Base-by-base conservation (phyloP, 2,113 vertebrate genomes). In the Melanerpes formicivorus region DNA sequence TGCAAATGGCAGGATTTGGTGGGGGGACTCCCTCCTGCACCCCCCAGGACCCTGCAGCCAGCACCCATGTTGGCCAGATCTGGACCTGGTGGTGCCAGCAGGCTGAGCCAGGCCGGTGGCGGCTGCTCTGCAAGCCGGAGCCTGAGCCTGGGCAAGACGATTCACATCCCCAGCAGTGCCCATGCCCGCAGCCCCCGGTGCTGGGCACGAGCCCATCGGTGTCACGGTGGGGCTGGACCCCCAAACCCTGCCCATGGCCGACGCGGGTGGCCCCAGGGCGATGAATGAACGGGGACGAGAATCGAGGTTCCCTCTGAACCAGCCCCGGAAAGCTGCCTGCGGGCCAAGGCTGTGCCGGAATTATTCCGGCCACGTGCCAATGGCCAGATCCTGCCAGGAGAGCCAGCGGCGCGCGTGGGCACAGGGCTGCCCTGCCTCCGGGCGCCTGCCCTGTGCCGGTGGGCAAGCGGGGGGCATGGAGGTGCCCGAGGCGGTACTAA, bases 351-450 rank as follows among this genome's bases (percentile, higher is more conserved):
- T 93, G 87, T 78, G 74, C 95, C 30, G n/a, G 80, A 93, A 95
- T 87, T 71, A 95, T 93, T 88, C 87, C 92, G 74, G 92, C 93
- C 95, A 75, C 81, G 84, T 88, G 95, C 95, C 95, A 93, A 12
- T 18, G 93, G 91, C 80, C 73, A n/a, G 70, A 88, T 93, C 84
- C 87, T 95, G 93, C 95, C 92, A 92, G 93, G 42, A 75, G 62
- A 80, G 65, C 84, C 34, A 18, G 54, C 60, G 77, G 87, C 93
- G 87, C 46, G 84, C 81, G 92, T 96, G 95, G 95, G 95, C 34
- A 11, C 14, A 18, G 73, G 84, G 84, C 90, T 89, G 93, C 87
- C 83, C 91, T 82, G 80, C 91, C 75, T 82, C 34, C 4, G 48
- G 95, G 75, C 4, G 1, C 11, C 8, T 60, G 27, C 76, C 88